Evolutionary conservation across 2,797 vertebrate species (phyloP).

Genomic region (Muscicapa comitata): DNA sequence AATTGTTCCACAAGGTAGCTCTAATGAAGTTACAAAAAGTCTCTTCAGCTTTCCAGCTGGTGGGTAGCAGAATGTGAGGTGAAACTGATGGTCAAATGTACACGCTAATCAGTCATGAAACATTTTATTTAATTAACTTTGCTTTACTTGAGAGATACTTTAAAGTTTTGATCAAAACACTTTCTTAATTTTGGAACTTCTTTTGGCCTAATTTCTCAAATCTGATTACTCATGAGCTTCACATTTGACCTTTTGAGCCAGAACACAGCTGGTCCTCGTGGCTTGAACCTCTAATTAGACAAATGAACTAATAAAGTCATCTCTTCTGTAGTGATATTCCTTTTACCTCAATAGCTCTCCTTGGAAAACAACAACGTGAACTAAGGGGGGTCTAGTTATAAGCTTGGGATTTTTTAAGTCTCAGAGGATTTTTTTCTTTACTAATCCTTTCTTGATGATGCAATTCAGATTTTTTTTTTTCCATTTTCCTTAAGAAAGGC

Average conservation of each 20-base stretch:
- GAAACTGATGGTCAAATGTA: not conserved
- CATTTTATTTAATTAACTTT: not conserved
- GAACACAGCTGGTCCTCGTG: not conserved
- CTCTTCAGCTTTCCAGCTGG: constrained; percentile 53
- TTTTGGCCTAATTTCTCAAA: not conserved
- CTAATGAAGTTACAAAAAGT: constrained; percentile 41
- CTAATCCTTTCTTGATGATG: not conserved
- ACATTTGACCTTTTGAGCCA: not conserved
- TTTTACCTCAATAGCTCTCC: not conserved
- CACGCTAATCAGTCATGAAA: not conserved
- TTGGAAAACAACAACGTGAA: not conserved
- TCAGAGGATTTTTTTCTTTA: not conserved
- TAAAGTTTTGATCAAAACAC: not conserved
- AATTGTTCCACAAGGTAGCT: constrained; percentile 51
- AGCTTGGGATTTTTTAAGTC: not conserved
- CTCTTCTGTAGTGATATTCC: not conserved
- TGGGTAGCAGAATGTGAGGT: constrained; percentile 32
- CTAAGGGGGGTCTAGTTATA: not conserved
- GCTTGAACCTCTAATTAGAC: not conserved
- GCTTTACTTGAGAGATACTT: not conserved
- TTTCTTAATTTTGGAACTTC: not conserved
- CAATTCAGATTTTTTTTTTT: not conserved
- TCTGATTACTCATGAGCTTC: not conserved
- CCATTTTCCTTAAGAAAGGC: not conserved
- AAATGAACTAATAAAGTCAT: not conserved